These are phyloP conservation scores for Drosophila teissieri DNA, from an alignment of 1,140 invertebrate species.

Conservation along the genomic window DNA sequence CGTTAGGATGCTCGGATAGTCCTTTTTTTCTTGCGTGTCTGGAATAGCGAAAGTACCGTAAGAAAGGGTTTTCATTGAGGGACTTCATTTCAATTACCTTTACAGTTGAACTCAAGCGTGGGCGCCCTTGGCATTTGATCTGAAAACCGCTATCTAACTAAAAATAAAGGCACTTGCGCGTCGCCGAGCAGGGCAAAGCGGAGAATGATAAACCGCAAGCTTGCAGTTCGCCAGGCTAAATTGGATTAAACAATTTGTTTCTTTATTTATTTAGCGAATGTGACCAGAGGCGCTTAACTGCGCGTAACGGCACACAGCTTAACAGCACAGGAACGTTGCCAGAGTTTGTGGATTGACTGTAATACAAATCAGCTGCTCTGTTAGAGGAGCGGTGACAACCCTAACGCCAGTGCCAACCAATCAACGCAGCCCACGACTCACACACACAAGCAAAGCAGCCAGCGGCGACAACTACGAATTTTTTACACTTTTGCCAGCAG, in stretches of 20 bases:
- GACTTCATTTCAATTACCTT: constrained; percentile 13
- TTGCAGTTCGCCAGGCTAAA: constrained; percentile 8
- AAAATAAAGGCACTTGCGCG: constrained; percentile 9
- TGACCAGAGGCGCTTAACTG: not conserved
- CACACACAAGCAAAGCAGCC: constrained; percentile 58
- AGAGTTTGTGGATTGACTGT: not conserved
- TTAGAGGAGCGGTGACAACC: constrained; percentile 26
- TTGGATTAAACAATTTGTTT: constrained; percentile 39
- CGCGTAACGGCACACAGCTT: not conserved
- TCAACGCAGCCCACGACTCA: constrained; percentile 70
- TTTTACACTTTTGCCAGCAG: constrained; percentile 64
- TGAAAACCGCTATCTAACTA: not conserved
- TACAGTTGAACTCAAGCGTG: not conserved
- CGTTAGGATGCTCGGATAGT: not conserved
- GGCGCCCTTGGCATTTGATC: not conserved
- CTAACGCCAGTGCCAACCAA: constrained; percentile 55
- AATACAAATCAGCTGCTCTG: constrained; percentile 44
- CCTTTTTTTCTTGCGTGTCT: too few relatives aligned
- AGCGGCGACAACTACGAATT: constrained; percentile 38
- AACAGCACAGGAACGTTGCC: not conserved
- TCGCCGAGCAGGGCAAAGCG: not conserved
- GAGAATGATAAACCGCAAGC: not conserved
- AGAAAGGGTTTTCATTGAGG: not conserved
- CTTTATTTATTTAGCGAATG: constrained; percentile 5
- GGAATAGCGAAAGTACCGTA: not conserved